Conservation (phyloP, 92 coral and sea anemone species). For the Pocillopora meandrina region DNA sequence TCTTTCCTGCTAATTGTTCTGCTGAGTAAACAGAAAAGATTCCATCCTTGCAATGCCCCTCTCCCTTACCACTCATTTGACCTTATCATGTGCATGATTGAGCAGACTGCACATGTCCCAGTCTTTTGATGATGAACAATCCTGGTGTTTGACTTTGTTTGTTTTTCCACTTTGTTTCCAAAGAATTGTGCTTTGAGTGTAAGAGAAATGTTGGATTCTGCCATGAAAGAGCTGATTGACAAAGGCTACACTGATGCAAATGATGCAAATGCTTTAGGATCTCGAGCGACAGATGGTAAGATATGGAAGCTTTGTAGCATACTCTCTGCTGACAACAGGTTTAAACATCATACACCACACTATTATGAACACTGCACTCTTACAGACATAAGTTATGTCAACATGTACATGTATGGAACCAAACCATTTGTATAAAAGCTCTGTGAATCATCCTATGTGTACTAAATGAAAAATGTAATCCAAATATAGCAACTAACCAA, state of each 20-base stretch:
- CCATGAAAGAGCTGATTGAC: constrained; percentile 57
- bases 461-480: no score
- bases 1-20: no score
- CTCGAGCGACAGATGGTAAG: constrained; percentile 86
- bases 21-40: no score
- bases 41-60: no score
- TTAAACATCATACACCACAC: no score
- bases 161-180: background rate
- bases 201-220: constrained; percentile 87
- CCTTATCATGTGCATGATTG: no score
- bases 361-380: no score
- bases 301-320: background rate
- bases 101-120: background rate
- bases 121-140: background rate
- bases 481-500: no score
- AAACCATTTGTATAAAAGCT: no score
- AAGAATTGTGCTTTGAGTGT: constrained; percentile 94
- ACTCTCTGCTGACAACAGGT: background rate
- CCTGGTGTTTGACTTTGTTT: background rate
- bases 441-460: no score
- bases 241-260: constrained; percentile 77
- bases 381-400: background rate
- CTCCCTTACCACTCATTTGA: no score
- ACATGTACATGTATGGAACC: no score
- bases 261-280: constrained; percentile 75